Percentiles rank a stretch among this genome's conserved stretches.
Evolutionary conservation across 1,140 invertebrate species (phyloP).

Genomic region (Diuraphis noxia): DNA sequence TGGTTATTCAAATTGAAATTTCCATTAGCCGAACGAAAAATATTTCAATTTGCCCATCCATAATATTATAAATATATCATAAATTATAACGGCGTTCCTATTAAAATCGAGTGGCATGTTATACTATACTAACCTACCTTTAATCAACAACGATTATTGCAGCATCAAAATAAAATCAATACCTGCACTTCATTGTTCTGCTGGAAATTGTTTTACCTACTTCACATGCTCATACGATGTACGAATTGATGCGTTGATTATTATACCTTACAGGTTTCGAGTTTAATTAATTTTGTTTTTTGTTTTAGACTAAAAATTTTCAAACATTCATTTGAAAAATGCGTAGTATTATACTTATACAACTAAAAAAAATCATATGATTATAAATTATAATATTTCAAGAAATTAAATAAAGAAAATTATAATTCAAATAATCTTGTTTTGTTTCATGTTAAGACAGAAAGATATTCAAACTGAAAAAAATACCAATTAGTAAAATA

Average conservation of each 20-base stretch:
- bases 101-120: neutral
- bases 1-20: neutral
- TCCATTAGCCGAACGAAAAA: neutral
- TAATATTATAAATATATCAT: neutral
- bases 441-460: neutral
- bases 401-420: neutral
- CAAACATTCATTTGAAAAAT: neutral
- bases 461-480: neutral
- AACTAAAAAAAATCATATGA: neutral
- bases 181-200: neutral
- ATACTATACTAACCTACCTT: neutral
- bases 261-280: neutral
- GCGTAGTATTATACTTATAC: too few relatives aligned
- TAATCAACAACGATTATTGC: neutral
- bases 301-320: neutral
- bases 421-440: neutral
- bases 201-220: neutral
- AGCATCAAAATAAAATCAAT: neutral
- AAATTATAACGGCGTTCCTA: neutral
- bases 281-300: neutral
- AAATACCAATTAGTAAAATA: neutral
- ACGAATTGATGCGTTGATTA: neutral
- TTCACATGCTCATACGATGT: fast-evolving
- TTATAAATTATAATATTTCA: too few relatives aligned
- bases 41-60: neutral